Conservation (phyloP, 2,888 invertebrate species). For the Mellilla xanthometata region DNA sequence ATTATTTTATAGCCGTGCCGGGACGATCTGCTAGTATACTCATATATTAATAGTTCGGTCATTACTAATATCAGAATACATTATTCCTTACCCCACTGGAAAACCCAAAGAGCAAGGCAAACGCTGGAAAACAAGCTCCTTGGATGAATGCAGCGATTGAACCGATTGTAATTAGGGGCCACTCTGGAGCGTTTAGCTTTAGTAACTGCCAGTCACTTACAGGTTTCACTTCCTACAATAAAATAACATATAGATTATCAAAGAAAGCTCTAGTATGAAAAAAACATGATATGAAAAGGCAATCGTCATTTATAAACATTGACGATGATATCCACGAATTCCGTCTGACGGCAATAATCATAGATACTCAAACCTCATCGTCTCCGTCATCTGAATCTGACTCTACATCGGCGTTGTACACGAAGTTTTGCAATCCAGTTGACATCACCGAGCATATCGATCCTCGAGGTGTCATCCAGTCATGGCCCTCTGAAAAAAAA, state of each 20-base stretch:
- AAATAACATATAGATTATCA: too few species aligned
- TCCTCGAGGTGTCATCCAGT: slow-evolving; percentile 75
- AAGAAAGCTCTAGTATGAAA: too few species aligned
- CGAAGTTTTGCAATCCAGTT: slow-evolving; percentile 64
- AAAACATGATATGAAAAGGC: too few species aligned
- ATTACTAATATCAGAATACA: too few species aligned
- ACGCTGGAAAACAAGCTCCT: slow-evolving; percentile 86
- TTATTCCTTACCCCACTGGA: slow-evolving; percentile 79
- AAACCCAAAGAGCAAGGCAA: slow-evolving; percentile 87
- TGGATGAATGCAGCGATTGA: slow-evolving; percentile 84
- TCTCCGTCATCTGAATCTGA: slow-evolving; percentile 58
- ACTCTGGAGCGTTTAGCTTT: slow-evolving; percentile 84
- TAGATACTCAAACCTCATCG: too few species aligned
- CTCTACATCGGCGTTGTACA: slow-evolving; percentile 60
- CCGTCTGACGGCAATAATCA: too few species aligned
- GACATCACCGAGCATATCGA: slow-evolving; percentile 72
- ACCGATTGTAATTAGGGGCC: slow-evolving; percentile 82
- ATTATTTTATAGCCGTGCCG: too few species aligned
- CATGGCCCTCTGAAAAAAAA: slow-evolving; percentile 56
- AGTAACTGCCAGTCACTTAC: slow-evolving; percentile 79
- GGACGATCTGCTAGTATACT: too few species aligned
- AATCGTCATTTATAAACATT: too few species aligned
- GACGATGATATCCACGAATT: too few species aligned
- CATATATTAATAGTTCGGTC: too few species aligned
- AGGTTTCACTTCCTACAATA: slow-evolving; percentile 47